Conservation (phyloP, 92 coral and sea anemone genomes). For the Blastomussa wellsi region DNA sequence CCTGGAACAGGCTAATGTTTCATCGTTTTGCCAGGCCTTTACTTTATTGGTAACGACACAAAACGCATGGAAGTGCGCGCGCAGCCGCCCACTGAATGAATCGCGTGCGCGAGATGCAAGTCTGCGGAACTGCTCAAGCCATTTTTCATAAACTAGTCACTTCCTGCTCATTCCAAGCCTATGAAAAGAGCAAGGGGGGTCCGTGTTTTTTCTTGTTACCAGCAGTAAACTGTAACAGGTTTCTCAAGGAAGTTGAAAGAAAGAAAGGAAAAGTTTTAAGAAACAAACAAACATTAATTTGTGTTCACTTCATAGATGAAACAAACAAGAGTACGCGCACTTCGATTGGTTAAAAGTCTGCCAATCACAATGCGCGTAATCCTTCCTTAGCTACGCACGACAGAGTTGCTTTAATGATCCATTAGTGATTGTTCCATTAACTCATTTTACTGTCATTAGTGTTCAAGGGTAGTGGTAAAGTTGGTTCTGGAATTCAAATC, state of each 20-base stretch:
- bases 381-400: too few species aligned
- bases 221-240: neutral
- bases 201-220: neutral
- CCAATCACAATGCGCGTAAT: too few species aligned
- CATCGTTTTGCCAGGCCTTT: too few species aligned
- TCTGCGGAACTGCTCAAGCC: neutral
- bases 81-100: neutral
- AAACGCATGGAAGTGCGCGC: neutral
- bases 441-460: neutral
- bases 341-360: too few species aligned
- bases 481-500: neutral
- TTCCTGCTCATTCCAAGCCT: neutral
- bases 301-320: too few species aligned
- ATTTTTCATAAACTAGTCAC: neutral
- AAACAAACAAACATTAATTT: too few species aligned
- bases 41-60: neutral
- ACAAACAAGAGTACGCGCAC: too few species aligned
- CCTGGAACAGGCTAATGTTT: too few species aligned
- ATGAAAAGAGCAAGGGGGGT: neutral
- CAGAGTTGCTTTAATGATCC: neutral
- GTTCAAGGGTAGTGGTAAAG: neutral
- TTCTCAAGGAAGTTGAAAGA: neutral
- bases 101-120: neutral
- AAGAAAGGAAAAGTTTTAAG: neutral
- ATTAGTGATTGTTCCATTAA: neutral